Evolutionary conservation across 2,113 vertebrate genomes (phyloP).

Genomic region (Elephantulus edwardii): DNA sequence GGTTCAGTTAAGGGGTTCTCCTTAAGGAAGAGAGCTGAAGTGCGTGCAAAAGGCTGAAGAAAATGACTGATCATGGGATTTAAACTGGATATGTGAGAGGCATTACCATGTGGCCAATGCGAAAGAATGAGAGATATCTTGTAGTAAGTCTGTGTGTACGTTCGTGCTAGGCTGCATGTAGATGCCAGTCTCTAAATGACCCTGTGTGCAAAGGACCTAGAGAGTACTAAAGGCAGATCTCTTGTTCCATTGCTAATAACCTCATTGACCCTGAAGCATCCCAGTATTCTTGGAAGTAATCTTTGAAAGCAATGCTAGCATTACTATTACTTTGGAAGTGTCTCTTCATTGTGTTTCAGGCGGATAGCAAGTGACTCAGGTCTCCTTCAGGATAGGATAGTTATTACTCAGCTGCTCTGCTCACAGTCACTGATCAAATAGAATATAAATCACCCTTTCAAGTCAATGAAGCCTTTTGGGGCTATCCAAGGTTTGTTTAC

Average conservation of each 20-base stretch:
- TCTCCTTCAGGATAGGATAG: not conserved
- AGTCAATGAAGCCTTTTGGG: not conserved
- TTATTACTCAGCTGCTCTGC: not conserved
- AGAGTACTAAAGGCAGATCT: not conserved
- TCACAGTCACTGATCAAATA: not conserved
- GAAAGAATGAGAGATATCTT: not conserved
- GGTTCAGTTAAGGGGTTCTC: not conserved
- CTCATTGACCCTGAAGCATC: not conserved
- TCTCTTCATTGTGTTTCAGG: not conserved
- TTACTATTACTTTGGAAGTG: not conserved
- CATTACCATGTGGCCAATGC: not conserved
- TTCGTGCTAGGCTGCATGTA: not conserved
- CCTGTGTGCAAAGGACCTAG: not conserved
- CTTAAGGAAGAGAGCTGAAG: not conserved
- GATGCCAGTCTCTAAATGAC: no score
- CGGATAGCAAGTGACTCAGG: not conserved
- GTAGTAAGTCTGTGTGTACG: accelerated
- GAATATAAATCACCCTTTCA: not conserved
- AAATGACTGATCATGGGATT: not conserved
- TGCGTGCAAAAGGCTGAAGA: not conserved
- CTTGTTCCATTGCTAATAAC: no score
- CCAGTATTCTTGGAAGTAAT: not conserved
- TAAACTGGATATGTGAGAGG: not conserved
- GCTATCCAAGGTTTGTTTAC: not conserved
- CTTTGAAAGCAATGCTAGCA: not conserved